Conservation (phyloP, 2,113 vertebrate genomes). For the Pogonocichla stellata region DNA sequence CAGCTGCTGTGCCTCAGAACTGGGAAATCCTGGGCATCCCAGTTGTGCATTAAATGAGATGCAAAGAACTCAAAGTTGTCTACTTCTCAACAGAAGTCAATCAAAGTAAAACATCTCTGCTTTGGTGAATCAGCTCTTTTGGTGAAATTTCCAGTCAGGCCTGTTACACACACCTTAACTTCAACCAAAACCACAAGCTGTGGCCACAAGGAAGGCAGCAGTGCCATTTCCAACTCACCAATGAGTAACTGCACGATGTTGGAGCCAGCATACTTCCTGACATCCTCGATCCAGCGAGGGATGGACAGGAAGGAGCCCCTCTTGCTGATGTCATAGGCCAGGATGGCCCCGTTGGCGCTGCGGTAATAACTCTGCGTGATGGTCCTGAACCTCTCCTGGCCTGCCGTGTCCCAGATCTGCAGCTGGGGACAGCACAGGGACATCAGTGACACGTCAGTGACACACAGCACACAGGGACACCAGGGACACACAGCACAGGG, state of each 20-base stretch:
- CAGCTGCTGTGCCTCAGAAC: neutral
- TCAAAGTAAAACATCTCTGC: neutral
- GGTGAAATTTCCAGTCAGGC: accelerated
- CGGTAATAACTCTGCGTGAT: slow-evolving; percentile 91
- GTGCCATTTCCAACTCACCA: slow-evolving; percentile 62
- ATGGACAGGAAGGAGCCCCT: slow-evolving; percentile 81
- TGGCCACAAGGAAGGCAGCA: accelerated
- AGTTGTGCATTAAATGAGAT: neutral
- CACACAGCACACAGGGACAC: no score
- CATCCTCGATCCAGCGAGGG: slow-evolving; percentile 88
- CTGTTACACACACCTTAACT: neutral
- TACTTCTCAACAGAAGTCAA: neutral
- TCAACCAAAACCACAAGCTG: neutral
- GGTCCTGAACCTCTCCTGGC: slow-evolving; percentile 88
- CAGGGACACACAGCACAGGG: neutral
- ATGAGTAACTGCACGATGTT: slow-evolving; percentile 85
- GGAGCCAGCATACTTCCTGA: slow-evolving; percentile 84
- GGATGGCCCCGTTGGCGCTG: slow-evolving; percentile 87
- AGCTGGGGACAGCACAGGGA: slow-evolving; percentile 60
- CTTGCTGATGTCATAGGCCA: slow-evolving; percentile 88
- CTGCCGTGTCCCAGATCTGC: slow-evolving; percentile 91
- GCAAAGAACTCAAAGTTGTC: neutral
- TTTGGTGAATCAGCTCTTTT: neutral
- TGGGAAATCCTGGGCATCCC: neutral
- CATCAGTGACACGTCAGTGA: no score